Percentiles rank a stretch among this genome's conserved stretches.
Evolutionary conservation across 2,888 invertebrate species (phyloP).

Genomic region (Xanthorhoe spadicearia): DNA sequence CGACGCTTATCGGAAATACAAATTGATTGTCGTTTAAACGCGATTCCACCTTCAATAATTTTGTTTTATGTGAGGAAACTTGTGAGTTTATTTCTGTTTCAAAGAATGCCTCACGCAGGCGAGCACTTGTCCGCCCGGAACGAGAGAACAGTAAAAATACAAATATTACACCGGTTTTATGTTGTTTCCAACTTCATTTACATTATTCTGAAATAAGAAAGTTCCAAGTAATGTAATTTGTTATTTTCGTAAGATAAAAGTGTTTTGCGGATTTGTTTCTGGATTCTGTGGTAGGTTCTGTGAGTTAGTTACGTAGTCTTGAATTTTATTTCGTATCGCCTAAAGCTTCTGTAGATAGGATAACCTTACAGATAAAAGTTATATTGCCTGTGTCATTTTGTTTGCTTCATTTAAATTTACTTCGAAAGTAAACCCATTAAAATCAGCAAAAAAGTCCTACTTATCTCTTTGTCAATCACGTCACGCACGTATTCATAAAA

Average conservation of each 20-base stretch:
- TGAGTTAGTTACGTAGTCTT: conserved; percentile 19
- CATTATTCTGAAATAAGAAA: conserved; percentile 46
- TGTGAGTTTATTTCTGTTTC: conserved; percentile 36
- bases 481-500: neutral
- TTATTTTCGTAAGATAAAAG: conserved; percentile 42
- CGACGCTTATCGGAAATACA: conserved; percentile 66
- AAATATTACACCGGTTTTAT: conserved; percentile 44
- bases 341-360: conserved; percentile 21
- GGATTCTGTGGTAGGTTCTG: conserved; percentile 27
- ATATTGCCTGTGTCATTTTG: neutral
- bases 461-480: neutral
- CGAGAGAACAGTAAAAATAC: conserved; percentile 45
- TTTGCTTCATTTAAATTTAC: neutral
- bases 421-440: neutral
- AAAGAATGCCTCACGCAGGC: conserved; percentile 38
- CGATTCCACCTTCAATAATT: conserved; percentile 46
- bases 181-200: conserved; percentile 43
- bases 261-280: conserved; percentile 38
- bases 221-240: conserved; percentile 44
- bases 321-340: conserved; percentile 29
- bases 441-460: neutral
- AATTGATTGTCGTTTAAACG: conserved; percentile 66
- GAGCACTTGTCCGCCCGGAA: conserved; percentile 39
- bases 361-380: conserved; percentile 3
- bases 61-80: conserved; percentile 42